Evolutionary conservation across 2,888 invertebrate genomes (phyloP).

Genomic region (Drosophila eohydei): DNA sequence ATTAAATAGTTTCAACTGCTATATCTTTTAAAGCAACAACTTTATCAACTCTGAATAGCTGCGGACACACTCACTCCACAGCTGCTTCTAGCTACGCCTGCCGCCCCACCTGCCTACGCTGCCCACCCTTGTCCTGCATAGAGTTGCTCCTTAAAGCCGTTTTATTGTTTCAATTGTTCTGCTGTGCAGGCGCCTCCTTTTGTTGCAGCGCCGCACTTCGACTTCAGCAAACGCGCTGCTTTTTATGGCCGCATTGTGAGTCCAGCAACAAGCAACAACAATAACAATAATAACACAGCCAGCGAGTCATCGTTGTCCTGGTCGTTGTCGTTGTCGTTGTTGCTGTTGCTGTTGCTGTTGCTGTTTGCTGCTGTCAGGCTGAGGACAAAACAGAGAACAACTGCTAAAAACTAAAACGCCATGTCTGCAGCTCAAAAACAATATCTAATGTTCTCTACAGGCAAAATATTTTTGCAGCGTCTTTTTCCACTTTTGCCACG

Average conservation of each 20-base stretch:
- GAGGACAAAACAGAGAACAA: conserved; percentile 40
- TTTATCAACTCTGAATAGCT: conserved; percentile 9
- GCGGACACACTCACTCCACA: conserved; percentile 13
- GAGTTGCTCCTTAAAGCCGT: conserved; percentile 68
- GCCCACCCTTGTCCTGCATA: background rate
- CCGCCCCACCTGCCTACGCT: background rate
- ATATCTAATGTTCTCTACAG: conserved; percentile 77
- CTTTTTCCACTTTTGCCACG: conserved; percentile 50
- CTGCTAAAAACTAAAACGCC: conserved; percentile 70
- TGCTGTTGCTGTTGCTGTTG: conserved; percentile 8
- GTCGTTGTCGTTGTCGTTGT: conserved; percentile 10
- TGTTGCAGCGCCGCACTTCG: conserved; percentile 61
- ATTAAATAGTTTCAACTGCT: background rate
- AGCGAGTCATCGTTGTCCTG: conserved; percentile 22
- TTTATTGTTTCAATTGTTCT: conserved; percentile 79
- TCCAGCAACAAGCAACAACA: conserved; percentile 40
- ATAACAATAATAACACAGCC: conserved; percentile 38
- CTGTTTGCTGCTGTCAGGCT: conserved; percentile 40
- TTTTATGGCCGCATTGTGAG: conserved; percentile 71
- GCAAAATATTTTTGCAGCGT: conserved; percentile 73
- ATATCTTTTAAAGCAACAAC: background rate
- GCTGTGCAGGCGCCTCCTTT: conserved; percentile 55
- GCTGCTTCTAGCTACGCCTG: conserved; percentile 26
- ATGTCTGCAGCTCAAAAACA: conserved; percentile 78
- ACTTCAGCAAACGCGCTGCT: conserved; percentile 59